Percentiles rank a stretch among this genome's conserved stretches.
Conservation (phyloP, 2,113 vertebrate genomes). For the Verasper variegatus region DNA sequence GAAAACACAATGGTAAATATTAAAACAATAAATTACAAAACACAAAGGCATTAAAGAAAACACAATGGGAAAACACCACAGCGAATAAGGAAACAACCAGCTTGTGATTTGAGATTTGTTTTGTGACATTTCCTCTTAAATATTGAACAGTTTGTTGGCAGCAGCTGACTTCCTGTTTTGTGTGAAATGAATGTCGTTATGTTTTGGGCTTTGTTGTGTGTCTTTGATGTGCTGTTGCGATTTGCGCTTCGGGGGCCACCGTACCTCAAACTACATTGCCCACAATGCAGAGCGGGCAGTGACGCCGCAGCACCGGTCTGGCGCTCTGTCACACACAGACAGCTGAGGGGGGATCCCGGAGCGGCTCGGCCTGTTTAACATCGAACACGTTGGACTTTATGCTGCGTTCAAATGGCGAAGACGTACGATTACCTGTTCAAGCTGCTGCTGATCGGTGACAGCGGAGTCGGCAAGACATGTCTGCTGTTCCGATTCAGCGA, state of each 20-base stretch:
- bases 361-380: slow-evolving; percentile 16
- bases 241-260: not conserved
- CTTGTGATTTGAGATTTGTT: too few relatives aligned
- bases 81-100: too few relatives aligned
- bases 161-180: too few relatives aligned
- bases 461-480: slow-evolving; percentile 88
- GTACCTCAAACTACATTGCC: slow-evolving; percentile 56
- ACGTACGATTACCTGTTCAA: slow-evolving; percentile 87
- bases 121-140: too few relatives aligned
- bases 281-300: slow-evolving; percentile 44
- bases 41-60: too few relatives aligned
- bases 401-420: slow-evolving; percentile 81
- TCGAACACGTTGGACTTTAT: slow-evolving; percentile 4
- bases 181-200: too few relatives aligned
- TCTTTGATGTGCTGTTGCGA: not conserved
- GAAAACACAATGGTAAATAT: too few relatives aligned
- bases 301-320: slow-evolving; percentile 63
- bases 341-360: slow-evolving; percentile 59
- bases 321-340: slow-evolving; percentile 43
- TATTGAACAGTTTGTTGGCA: too few relatives aligned
- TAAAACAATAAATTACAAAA: too few relatives aligned
- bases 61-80: too few relatives aligned
- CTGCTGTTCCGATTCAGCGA: slow-evolving; percentile 89
- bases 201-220: not conserved
- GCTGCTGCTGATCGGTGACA: slow-evolving; percentile 85